phyloP scores from a whole-genome alignment of 2,797 vertebrate genomes.

The Cuniculus paca region DNA sequence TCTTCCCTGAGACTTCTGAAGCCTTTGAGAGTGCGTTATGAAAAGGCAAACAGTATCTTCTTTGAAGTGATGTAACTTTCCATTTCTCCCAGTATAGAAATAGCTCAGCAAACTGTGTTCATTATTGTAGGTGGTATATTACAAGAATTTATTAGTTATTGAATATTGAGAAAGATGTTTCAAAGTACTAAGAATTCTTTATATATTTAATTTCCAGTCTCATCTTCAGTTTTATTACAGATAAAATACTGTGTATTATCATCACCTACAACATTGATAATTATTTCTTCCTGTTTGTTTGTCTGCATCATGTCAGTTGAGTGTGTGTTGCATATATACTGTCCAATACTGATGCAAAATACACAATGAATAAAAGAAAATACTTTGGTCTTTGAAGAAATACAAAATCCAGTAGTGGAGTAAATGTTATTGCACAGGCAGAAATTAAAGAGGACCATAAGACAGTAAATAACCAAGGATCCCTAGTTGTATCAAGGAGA shows the following conservation, averaged over 20 bases:
- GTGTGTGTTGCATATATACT: not conserved
- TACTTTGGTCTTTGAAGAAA: not conserved
- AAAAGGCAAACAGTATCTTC: slow-evolving; percentile 54
- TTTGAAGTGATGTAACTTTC: slow-evolving; percentile 49
- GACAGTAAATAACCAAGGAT: not conserved
- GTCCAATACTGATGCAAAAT: not conserved
- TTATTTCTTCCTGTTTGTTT: slow-evolving; percentile 31
- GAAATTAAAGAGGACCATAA: not conserved
- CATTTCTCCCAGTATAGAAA: slow-evolving; percentile 37
- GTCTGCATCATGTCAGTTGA: not conserved
- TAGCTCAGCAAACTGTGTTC: slow-evolving; percentile 8
- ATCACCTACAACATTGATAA: not conserved
- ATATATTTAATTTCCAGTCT: slow-evolving; percentile 11
- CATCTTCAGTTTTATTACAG: slow-evolving; percentile 49
- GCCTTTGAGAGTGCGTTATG: slow-evolving; percentile 3
- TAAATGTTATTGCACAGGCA: not conserved
- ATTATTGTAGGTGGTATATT: not conserved
- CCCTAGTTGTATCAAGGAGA: not conserved
- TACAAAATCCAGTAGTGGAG: not conserved
- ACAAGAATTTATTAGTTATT: slow-evolving; percentile 60
- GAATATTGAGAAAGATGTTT: not conserved
- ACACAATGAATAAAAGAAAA: slow-evolving; percentile 26
- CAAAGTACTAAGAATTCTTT: slow-evolving; percentile 33
- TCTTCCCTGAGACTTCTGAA: slow-evolving; percentile 34
- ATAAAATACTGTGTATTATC: slow-evolving; percentile 44